These are phyloP conservation scores for Pachycephus smyrnensis DNA, from an alignment of 2,888 invertebrate genomes.

Conservation along the genomic window DNA sequence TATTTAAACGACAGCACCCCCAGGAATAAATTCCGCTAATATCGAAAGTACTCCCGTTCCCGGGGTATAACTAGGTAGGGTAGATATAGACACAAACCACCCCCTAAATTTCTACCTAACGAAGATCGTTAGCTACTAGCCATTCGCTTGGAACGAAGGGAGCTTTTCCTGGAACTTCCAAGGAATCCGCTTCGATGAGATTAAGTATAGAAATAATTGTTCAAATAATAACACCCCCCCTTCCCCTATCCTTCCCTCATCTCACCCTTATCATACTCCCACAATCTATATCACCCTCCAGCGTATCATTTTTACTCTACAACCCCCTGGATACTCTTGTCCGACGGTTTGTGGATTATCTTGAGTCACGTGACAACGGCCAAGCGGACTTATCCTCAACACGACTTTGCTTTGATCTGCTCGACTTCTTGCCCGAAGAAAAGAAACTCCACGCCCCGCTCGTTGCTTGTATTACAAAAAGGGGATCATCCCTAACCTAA, in stretches of 20 bases:
- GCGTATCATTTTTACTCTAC: neutral
- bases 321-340: neutral
- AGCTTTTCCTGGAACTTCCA: neutral
- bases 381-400: neutral
- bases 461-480: neutral
- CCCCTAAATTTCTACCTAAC: neutral
- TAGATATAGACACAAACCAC: neutral
- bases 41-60: neutral
- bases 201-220: neutral
- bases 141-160: neutral
- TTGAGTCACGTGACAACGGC: neutral
- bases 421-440: neutral
- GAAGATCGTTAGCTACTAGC: neutral
- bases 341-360: neutral
- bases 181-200: neutral
- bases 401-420: neutral
- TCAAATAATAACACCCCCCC: neutral
- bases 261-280: neutral
- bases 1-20: neutral
- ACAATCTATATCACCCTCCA: neutral
- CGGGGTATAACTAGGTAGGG: neutral
- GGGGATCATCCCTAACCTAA: neutral
- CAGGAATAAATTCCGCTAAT: neutral
- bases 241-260: rapidly evolving
- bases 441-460: neutral